phyloP scores from a whole-genome alignment of 2,797 vertebrate genomes.

The Catharus ustulatus region DNA sequence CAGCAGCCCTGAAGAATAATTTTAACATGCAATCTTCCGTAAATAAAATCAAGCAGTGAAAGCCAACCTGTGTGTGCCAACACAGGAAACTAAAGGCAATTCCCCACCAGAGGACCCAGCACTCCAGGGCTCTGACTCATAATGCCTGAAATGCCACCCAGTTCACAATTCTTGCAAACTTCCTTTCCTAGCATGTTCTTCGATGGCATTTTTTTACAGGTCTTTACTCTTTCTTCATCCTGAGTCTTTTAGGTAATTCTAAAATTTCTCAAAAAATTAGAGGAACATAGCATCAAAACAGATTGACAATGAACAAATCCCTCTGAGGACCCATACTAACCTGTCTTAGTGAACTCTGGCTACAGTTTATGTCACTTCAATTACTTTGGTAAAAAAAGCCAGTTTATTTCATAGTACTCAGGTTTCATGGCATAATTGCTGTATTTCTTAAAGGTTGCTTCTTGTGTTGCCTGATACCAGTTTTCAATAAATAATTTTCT shows the following conservation, averaged over 20 bases:
- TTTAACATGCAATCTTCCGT: not conserved
- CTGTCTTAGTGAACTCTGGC: not conserved
- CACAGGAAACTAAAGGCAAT: not conserved
- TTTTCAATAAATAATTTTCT: conserved; percentile 50
- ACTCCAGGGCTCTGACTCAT: not conserved
- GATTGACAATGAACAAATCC: not conserved
- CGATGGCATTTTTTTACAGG: not conserved
- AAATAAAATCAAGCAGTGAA: not conserved
- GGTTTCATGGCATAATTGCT: not conserved
- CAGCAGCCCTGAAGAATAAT: not conserved
- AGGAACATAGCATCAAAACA: not conserved
- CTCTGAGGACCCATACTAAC: not conserved
- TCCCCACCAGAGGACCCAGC: not conserved
- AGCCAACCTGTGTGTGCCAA: not conserved
- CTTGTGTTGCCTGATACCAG: not conserved
- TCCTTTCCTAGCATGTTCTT: not conserved
- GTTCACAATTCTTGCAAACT: not conserved
- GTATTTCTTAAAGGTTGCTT: not conserved
- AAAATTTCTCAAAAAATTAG: not conserved
- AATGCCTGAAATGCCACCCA: not conserved
- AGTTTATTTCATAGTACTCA: not conserved
- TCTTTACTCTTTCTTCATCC: not conserved
- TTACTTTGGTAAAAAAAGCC: accelerated
- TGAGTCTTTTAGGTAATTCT: not conserved
- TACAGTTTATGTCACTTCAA: not conserved